These are phyloP conservation scores for Phengaris alcon DNA, from an alignment of 2,888 invertebrate species.

Conservation along the genomic window DNA sequence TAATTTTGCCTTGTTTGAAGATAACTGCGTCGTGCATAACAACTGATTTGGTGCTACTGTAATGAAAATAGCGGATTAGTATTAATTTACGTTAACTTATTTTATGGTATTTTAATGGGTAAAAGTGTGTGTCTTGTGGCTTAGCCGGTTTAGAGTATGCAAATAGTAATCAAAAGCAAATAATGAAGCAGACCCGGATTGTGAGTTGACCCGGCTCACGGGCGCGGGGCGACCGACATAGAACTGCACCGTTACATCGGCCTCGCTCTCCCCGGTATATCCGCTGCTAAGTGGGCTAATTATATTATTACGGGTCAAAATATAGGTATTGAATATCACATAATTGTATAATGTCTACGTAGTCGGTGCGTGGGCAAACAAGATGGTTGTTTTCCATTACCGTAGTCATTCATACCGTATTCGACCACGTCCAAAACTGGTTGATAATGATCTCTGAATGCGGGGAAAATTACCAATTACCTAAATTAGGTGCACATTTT, in stretches of 20 bases:
- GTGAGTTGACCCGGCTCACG: constrained; percentile 1
- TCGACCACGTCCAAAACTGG: not conserved
- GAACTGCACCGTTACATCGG: not conserved
- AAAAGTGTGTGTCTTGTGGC: not conserved
- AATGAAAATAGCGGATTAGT: not conserved
- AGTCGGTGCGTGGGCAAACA: not conserved
- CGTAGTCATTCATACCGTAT: not conserved
- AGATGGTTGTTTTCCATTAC: not conserved
- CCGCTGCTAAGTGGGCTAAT: constrained; percentile 14
- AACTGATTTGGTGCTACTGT: not conserved
- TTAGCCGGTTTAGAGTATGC: not conserved
- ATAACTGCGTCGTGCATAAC: not conserved
- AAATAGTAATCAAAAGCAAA: constrained; percentile 24
- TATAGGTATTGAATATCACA: constrained; percentile 12
- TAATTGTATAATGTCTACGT: not conserved
- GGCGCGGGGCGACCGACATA: not conserved
- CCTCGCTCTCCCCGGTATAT: not conserved
- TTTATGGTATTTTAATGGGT: too few species aligned
- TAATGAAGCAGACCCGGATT: not conserved
- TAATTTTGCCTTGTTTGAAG: not conserved
- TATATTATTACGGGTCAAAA: constrained; percentile 17
- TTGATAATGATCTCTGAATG: not conserved
- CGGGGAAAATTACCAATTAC: not conserved
- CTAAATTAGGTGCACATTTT: not conserved
- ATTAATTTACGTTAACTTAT: not conserved